Percentiles rank a stretch among this genome's conserved stretches.
Conservation (phyloP, 2,797 vertebrate species). For the Florisuga fusca region DNA sequence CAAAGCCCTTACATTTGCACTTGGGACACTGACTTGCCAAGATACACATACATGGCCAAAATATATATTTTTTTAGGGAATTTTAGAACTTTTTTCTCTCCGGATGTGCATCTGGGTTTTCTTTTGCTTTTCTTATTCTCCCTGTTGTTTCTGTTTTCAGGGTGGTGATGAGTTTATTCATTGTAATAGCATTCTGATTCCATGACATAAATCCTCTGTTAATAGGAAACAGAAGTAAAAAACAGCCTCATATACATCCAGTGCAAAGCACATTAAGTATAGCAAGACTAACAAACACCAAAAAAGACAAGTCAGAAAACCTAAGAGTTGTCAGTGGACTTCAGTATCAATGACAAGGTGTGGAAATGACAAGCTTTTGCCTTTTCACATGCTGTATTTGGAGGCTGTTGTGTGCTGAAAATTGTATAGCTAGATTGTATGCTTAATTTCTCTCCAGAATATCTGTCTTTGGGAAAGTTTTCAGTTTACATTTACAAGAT, state of each 20-base stretch:
- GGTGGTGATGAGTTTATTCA: conserved; percentile 34
- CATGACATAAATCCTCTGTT: conserved; percentile 32
- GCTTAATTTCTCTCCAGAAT: not conserved
- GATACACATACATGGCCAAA: not conserved
- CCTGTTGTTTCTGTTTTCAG: conserved; percentile 34
- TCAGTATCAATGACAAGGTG: not conserved
- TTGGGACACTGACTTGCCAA: not conserved
- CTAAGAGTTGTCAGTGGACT: not conserved
- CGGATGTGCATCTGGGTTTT: not conserved
- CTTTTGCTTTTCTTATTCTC: not conserved
- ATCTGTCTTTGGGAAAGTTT: not conserved
- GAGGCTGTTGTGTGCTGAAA: not conserved
- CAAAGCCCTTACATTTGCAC: not conserved
- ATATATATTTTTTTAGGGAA: not conserved
- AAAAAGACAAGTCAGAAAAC: not conserved
- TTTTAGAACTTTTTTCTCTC: not conserved
- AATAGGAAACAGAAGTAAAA: conserved; percentile 26
- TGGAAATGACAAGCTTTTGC: not conserved
- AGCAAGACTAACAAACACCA: not conserved
- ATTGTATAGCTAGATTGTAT: not conserved
- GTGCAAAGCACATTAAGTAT: not conserved
- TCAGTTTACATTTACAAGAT: not conserved
- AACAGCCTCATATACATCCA: not conserved
- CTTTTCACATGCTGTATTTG: not conserved
- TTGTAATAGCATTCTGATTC: conserved; percentile 39